Evolutionary conservation across 2,888 invertebrate genomes (phyloP).

Genomic region (Scaeva pyrastri): DNA sequence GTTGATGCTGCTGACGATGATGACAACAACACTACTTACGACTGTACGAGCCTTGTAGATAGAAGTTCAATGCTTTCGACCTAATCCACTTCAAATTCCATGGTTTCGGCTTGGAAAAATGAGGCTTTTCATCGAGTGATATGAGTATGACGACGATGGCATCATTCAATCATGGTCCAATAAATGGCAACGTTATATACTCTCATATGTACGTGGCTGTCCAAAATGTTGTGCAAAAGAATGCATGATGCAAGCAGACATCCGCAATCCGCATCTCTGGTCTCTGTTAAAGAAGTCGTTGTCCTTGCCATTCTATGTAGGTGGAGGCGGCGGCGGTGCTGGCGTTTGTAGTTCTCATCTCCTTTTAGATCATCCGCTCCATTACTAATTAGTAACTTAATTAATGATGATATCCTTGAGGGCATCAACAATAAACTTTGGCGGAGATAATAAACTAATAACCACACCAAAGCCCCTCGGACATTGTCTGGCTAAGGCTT

Average conservation of each 20-base stretch:
- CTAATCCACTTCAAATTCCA: slow-evolving; percentile 45
- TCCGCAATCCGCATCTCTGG: background rate
- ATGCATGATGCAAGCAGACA: background rate
- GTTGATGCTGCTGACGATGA: slow-evolving; percentile 23
- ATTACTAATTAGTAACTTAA: slow-evolving; percentile 73
- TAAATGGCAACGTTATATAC: slow-evolving; percentile 19
- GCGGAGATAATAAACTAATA: slow-evolving; percentile 74
- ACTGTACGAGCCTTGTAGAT: background rate
- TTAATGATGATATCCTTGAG: slow-evolving; percentile 71
- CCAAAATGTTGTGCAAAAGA: background rate
- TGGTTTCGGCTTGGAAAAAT: slow-evolving; percentile 4
- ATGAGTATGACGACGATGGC: no score
- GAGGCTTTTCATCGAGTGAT: slow-evolving; percentile 12
- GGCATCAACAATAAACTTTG: slow-evolving; percentile 69
- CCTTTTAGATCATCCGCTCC: slow-evolving; percentile 45
- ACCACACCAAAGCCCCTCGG: slow-evolving; percentile 60
- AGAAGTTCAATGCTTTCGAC: slow-evolving; percentile 58
- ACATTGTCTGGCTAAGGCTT: slow-evolving; percentile 34
- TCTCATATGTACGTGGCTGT: background rate
- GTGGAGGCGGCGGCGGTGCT: background rate
- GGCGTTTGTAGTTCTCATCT: background rate
- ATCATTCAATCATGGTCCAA: slow-evolving; percentile 4
- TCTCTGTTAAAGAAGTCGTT: slow-evolving; percentile 13
- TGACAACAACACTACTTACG: slow-evolving; percentile 29
- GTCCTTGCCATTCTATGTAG: slow-evolving; percentile 3